Evolutionary conservation across 2,888 invertebrate genomes (phyloP), one percentile per base, ranked within the genome.

Genomic region (Atrina japonica): DNA sequence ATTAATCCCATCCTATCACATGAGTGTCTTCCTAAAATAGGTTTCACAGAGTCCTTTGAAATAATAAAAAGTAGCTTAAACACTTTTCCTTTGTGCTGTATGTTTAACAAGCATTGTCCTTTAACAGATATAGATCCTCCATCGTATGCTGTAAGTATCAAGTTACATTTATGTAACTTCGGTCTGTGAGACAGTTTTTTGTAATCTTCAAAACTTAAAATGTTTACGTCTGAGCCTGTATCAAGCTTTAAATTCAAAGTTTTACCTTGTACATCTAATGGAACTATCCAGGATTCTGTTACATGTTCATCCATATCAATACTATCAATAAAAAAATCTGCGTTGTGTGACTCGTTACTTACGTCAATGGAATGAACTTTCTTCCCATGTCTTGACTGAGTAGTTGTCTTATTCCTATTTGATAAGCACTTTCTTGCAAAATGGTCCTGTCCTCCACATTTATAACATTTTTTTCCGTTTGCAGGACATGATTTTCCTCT

Each of bases 1-100:
- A 70, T 21, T 21, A 64, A 41, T 16, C 58, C 64, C 40, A 70
- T 45, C n/a, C 11, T 53, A 14, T 70, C 69, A 58, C 64, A 50
- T 14, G 23, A 30, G 1, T 61, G 21, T 50, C 63, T 47, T 18
- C 64, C 70, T 3, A 65, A 30, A 30, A 70, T 65, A 1, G 45
- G 43, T 35, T 40, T 63, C 1, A 61, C 43, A 25, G 50, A 5
- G 16, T 21, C 55, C 30, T 40, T 30, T 16, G 21, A 55, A 21
- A 50, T 27, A 9, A 56, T 49, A 55, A 69, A 69, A 7, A 56
- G 23, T 23, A 61, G 30, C 25, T 50, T 69, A 35, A 35, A 56
- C 23, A 30, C n/a, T 35, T 50, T 23, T 16, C 41, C 43, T 18
- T 71, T 71, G 55, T 60, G 45, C 14, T 21, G 25, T 14, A 59